Evolutionary conservation across 2,113 vertebrate genomes (phyloP).

Genomic region (Chaetops frenatus): DNA sequence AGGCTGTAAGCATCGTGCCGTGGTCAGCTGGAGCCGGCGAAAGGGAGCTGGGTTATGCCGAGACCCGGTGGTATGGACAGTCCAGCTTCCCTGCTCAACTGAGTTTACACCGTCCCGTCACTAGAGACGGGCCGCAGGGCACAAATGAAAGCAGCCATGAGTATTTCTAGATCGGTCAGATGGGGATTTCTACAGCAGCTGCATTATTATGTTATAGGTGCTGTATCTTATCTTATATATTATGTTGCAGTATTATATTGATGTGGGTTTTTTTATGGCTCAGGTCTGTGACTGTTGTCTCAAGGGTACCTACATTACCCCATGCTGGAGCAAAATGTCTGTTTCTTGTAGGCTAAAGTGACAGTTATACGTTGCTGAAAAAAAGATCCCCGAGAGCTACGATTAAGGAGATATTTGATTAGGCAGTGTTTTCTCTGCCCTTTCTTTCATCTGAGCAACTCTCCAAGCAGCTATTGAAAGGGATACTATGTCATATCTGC

Average conservation of each 20-base stretch:
- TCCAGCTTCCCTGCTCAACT: no score
- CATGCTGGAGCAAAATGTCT: not conserved
- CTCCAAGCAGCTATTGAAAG: not conserved
- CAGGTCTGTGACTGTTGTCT: not conserved
- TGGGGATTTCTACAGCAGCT: not conserved
- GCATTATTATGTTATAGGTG: not conserved
- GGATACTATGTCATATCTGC: not conserved
- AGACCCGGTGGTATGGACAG: rapidly evolving
- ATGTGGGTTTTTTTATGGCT: not conserved
- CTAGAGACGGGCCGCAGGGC: not conserved
- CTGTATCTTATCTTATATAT: not conserved
- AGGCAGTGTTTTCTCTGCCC: not conserved
- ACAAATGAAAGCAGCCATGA: not conserved
- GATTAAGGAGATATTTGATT: not conserved
- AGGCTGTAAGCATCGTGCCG: not conserved
- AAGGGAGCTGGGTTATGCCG: not conserved
- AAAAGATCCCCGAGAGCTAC: not conserved
- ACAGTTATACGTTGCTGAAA: not conserved
- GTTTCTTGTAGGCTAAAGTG: not conserved
- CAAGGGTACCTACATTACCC: not conserved
- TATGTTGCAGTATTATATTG: not conserved
- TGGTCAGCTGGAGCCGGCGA: not conserved
- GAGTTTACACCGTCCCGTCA: rapidly evolving
- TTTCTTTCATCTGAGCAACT: not conserved
- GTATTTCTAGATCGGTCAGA: not conserved